A percentile compares a stretch with the other conserved stretches of the same genome.
These are phyloP conservation scores for Cercocebus atys DNA, from an alignment of 2,113 vertebrate genomes.

Conservation along the genomic window DNA sequence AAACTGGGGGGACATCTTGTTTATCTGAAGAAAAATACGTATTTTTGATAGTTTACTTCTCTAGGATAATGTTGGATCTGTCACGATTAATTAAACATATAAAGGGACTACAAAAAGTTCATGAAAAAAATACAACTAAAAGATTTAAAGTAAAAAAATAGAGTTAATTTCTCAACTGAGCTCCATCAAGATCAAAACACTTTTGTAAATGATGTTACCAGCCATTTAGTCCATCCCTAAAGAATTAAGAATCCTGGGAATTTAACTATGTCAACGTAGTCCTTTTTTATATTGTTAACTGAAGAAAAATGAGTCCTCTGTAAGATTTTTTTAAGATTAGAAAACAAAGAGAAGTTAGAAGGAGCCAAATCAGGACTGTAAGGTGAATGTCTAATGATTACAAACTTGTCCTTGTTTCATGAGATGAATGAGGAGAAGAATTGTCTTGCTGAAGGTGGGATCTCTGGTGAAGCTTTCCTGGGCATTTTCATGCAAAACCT, in stretches of 20 bases:
- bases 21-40: background rate
- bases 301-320: background rate
- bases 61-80: background rate
- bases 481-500: background rate
- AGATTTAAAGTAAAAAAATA: background rate
- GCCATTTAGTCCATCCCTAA: background rate
- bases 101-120: background rate
- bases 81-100: background rate
- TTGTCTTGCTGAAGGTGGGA: background rate
- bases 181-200: background rate
- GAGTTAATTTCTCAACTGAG: background rate
- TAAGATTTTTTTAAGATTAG: background rate
- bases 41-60: background rate
- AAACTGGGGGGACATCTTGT: background rate
- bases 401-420: background rate
- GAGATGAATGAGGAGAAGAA: background rate
- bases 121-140: background rate
- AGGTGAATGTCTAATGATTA: background rate
- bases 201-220: background rate
- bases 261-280: background rate
- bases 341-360: background rate
- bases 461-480: background rate
- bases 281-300: background rate
- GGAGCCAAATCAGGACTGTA: background rate
- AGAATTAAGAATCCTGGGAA: background rate